Evolutionary conservation across 23 tunicate genomes (phyloP).

Genomic region (Trididemnum clinides): DNA sequence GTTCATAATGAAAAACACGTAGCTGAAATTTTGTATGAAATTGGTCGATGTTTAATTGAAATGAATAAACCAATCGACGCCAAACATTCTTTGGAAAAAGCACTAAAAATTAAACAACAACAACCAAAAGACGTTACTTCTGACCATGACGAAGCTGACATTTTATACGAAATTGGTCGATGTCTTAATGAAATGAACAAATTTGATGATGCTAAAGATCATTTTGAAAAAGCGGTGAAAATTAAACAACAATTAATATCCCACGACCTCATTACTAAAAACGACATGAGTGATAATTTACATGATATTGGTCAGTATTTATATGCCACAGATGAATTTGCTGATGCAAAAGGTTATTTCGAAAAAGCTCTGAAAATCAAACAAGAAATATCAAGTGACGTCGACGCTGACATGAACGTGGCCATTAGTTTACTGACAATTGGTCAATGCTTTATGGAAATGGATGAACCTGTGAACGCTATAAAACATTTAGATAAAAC

Average conservation of each 20-base stretch:
- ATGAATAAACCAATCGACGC: neutral
- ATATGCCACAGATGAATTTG: neutral
- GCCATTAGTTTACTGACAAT: neutral
- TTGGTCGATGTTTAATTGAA: neutral
- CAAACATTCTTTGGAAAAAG: neutral
- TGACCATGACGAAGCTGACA: neutral
- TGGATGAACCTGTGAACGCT: neutral
- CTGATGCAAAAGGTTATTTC: neutral
- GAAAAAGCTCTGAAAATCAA: neutral
- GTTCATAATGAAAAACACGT: neutral
- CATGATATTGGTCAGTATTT: conserved; percentile 3
- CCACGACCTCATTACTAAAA: neutral
- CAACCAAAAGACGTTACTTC: neutral
- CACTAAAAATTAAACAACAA: neutral
- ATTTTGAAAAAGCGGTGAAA: neutral
- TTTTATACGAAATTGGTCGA: conserved; percentile 1
- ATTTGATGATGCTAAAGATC: neutral
- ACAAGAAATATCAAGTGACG: neutral
- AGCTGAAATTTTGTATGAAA: neutral
- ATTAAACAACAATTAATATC: neutral
- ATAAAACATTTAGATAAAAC: neutral
- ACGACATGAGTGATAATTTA: neutral
- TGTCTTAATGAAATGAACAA: neutral
- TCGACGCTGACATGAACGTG: neutral
- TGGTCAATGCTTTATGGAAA: neutral